Conservation (phyloP, 2,888 invertebrate genomes). For the Nemotelus pantherinus region DNA sequence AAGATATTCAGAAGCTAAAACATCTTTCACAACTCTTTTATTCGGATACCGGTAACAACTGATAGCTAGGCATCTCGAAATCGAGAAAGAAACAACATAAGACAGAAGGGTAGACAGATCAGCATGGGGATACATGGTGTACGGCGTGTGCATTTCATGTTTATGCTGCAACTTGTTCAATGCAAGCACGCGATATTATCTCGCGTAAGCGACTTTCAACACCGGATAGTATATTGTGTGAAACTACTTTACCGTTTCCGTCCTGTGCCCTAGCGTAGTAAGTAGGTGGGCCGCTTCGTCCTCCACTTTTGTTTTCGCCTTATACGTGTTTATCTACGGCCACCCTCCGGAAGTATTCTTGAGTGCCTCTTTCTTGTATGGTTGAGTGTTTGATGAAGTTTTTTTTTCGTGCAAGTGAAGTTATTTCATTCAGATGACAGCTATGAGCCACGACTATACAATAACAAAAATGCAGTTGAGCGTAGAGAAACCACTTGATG, state of each 20-base stretch:
- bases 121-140: background rate
- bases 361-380: constrained; percentile 44
- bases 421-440: constrained; percentile 18
- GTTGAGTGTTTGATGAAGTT: constrained; percentile 36
- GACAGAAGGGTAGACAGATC: constrained; percentile 3
- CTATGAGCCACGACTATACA: constrained; percentile 21
- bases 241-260: constrained; percentile 48
- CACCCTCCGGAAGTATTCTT: constrained; percentile 45
- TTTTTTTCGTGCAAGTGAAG: constrained; percentile 22
- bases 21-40: no score
- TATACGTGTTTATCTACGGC: constrained; percentile 3
- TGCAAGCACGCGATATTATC: constrained; percentile 47
- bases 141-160: background rate
- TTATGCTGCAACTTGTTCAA: constrained; percentile 13
- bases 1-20: no score
- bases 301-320: background rate
- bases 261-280: background rate
- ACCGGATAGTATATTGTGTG: constrained; percentile 47
- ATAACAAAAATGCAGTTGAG: background rate
- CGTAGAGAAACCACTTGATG: background rate
- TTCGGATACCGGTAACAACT: no score
- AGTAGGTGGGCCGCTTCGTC: constrained; percentile 27
- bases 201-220: constrained; percentile 45
- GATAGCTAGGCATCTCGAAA: background rate
- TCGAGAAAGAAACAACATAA: background rate